phyloP scores from a whole-genome alignment of 2,888 invertebrate species.

The Ferdinandea cuprea region DNA sequence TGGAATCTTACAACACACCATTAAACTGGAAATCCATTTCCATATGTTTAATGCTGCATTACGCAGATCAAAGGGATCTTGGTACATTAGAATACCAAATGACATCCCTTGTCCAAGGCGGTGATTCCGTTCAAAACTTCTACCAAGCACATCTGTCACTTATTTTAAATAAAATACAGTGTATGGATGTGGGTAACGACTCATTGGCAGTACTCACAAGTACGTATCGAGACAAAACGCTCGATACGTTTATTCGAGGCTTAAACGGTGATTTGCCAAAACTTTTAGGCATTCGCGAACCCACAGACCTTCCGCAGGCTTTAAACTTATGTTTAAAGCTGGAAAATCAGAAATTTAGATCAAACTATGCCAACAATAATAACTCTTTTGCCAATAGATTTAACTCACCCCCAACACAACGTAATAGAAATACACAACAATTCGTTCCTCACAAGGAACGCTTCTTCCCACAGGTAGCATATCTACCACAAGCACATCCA shows the following conservation, averaged over 20 bases:
- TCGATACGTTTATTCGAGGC: constrained; percentile 27
- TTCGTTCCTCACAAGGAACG: background rate
- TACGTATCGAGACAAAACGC: background rate
- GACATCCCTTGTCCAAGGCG: constrained; percentile 40
- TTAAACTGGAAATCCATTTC: constrained; percentile 48
- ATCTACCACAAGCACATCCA: constrained; percentile 9
- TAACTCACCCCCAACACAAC: background rate
- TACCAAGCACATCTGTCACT: too few relatives aligned
- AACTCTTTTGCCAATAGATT: background rate
- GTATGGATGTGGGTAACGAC: too few relatives aligned
- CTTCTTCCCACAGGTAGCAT: constrained; percentile 16
- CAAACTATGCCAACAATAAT: constrained; percentile 4
- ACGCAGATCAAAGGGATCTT: constrained; percentile 52
- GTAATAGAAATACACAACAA: background rate
- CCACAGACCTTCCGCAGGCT: constrained; percentile 29
- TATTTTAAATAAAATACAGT: too few relatives aligned
- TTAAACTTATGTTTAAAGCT: constrained; percentile 29
- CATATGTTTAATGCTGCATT: constrained; percentile 49
- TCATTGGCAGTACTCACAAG: too few relatives aligned
- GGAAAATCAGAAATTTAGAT: constrained; percentile 24
- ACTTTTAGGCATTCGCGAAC: constrained; percentile 19
- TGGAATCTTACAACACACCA: constrained; percentile 58
- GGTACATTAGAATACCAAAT: constrained; percentile 60
- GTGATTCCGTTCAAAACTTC: background rate
- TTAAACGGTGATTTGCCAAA: constrained; percentile 18